These are phyloP conservation scores for Nicator chloris DNA, from an alignment of 2,113 vertebrate genomes.

Conservation along the genomic window DNA sequence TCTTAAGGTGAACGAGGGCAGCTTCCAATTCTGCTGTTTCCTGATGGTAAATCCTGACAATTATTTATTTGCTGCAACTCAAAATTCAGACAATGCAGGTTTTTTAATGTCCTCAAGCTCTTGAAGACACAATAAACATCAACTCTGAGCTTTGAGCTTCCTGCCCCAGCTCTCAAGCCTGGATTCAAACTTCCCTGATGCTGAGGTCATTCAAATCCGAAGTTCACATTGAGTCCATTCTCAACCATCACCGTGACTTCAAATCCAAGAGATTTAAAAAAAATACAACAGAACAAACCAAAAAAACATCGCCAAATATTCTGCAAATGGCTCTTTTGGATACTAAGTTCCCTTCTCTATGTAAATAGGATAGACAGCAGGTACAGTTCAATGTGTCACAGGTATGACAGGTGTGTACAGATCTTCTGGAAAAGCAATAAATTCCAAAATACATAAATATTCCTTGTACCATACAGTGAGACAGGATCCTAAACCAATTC, in stretches of 20 bases:
- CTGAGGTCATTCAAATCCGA: neutral
- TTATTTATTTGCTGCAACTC: neutral
- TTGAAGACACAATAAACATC: neutral
- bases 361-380: conserved; percentile 17
- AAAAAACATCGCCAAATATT: neutral
- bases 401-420: neutral
- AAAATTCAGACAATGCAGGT: neutral
- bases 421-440: conserved; percentile 42
- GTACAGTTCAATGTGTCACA: neutral
- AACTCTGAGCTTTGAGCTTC: neutral
- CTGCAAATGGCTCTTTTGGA: conserved; percentile 37
- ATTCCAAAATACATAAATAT: conserved; percentile 62
- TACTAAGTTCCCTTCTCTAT: neutral
- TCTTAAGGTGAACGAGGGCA: neutral
- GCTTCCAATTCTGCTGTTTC: neutral
- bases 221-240: neutral
- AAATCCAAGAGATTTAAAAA: neutral
- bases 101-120: neutral
- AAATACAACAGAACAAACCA: neutral
- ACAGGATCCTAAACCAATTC: conserved; percentile 26
- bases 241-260: neutral
- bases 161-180: neutral
- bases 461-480: conserved; percentile 56
- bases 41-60: neutral
- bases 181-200: neutral